Base-by-base conservation (phyloP, 2,113 vertebrate genomes). In the Hemichromis elongatus region DNA sequence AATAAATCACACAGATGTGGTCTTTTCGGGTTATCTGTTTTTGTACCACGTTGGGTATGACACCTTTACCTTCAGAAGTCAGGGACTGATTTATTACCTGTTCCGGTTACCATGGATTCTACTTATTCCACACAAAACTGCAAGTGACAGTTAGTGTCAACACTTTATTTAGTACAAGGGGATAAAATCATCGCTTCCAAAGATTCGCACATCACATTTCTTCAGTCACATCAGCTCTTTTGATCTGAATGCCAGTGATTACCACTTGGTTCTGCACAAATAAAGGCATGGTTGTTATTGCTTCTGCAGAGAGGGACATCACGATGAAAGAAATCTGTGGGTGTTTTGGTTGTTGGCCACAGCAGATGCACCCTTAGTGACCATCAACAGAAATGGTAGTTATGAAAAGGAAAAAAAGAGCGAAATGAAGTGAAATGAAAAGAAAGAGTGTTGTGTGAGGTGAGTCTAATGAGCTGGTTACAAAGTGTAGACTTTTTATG, bases 321-420 rank as follows among this genome's bases (percentile, higher is more conserved):
- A 30, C 79, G 89, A 92, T 90, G 86, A 93, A 90, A 92, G 77
- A 75, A 42, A 42, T 61, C 56, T 53, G 78, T 70, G 79, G 79
- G 42, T 78, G 82, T 73, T 77, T 70, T 52, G 54, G 77, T 40
- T 78, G 82, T 59, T 63, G 90, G 84, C 70, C 89, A 75, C 88
- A 68, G 83, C 84, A 81, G 82, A 89, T 83, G 73, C 78, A 54
- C 70, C 85, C 85, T 82, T n/a, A n/a, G n/a, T n/a, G n/a, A n/a
- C n/a, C 53, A 7, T 42, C 79, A 59, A 68, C 86, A 70, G 83
- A 19, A 90, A 61, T 77, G 88, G 56, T 77, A 53, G 85, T 82
- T 47, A 79, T 53, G 42, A 70, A 81, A 37, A 81, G 28, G 2
- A 12, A 75, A 21, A 85, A 68, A 33, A 89, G 30, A 86, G 54